These are phyloP conservation scores for Lanius collurio DNA, from an alignment of 2,113 vertebrate species.

Conservation along the genomic window DNA sequence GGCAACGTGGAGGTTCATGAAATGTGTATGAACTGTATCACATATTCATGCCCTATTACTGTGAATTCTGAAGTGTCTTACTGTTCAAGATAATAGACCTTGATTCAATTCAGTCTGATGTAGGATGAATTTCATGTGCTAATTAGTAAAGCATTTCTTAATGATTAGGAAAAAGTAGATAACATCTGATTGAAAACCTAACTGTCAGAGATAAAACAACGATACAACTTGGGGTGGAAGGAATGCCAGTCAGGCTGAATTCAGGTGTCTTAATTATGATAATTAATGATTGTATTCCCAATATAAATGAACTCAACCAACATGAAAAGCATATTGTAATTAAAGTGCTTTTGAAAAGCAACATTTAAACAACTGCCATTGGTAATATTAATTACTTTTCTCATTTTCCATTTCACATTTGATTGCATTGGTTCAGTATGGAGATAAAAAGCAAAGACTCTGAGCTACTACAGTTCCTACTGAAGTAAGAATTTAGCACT, in stretches of 20 bases:
- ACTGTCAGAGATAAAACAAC: constrained; percentile 79
- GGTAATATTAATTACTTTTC: constrained; percentile 68
- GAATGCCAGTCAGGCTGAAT: constrained; percentile 71
- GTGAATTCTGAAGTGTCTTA: constrained; percentile 79
- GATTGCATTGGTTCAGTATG: constrained; percentile 37
- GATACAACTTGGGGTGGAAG: constrained; percentile 70
- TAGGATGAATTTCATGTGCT: constrained; percentile 79
- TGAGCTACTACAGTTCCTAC: neutral
- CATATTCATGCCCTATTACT: constrained; percentile 81
- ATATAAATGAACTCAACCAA: constrained; percentile 76
- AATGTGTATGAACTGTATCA: constrained; percentile 81
- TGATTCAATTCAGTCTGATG: constrained; percentile 82
- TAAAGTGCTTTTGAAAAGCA: constrained; percentile 73
- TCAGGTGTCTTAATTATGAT: constrained; percentile 83
- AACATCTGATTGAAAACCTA: constrained; percentile 78
- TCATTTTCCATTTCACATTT: constrained; percentile 60
- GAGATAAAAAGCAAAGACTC: constrained; percentile 1
- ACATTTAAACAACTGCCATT: constrained; percentile 74
- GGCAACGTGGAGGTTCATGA: constrained; percentile 76
- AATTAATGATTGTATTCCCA: constrained; percentile 80
- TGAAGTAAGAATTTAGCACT: neutral
- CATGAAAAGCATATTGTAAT: constrained; percentile 80
- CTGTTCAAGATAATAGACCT: constrained; percentile 80
- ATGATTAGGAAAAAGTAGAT: constrained; percentile 80
- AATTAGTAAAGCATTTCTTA: constrained; percentile 84